Conservation (phyloP, 2,888 invertebrate genomes). For the Hofmannophila pseudospretella region DNA sequence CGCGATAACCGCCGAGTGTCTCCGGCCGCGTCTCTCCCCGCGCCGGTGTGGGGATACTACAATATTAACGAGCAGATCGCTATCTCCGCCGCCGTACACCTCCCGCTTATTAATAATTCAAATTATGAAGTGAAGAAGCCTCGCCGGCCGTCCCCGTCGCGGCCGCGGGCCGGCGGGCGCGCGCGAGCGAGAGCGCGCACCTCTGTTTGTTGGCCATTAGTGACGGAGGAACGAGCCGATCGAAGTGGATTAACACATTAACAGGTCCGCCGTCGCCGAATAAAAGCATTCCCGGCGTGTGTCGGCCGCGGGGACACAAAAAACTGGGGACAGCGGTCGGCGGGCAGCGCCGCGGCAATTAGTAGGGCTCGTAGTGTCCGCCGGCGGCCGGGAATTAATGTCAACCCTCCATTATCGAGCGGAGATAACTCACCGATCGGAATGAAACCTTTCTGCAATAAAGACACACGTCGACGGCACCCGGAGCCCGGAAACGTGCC, state of each 20-base stretch:
- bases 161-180: constrained; percentile 3
- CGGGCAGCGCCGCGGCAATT: constrained; percentile 23
- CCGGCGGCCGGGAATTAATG: constrained; percentile 4
- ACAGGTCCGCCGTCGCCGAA: constrained; percentile 55
- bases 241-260: constrained; percentile 75
- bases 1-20: no score
- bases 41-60: no score
- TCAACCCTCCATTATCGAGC: constrained; percentile 4
- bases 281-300: constrained; percentile 67
- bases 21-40: no score
- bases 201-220: constrained; percentile 61
- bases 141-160: constrained; percentile 18
- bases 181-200: constrained; percentile 30
- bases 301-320: constrained; percentile 35
- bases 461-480: no score
- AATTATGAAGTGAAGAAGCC: constrained; percentile 26
- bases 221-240: constrained; percentile 60
- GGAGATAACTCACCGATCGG: not conserved
- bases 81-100: constrained; percentile 17
- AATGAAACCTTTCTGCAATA: not conserved
- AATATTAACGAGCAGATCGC: no score
- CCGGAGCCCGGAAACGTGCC: no score
- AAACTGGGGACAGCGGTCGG: constrained; percentile 24
- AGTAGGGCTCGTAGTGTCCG: constrained; percentile 21
- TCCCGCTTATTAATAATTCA: constrained; percentile 31